Conservation (phyloP, 2,113 vertebrate genomes). For the Morphnarchus princeps region DNA sequence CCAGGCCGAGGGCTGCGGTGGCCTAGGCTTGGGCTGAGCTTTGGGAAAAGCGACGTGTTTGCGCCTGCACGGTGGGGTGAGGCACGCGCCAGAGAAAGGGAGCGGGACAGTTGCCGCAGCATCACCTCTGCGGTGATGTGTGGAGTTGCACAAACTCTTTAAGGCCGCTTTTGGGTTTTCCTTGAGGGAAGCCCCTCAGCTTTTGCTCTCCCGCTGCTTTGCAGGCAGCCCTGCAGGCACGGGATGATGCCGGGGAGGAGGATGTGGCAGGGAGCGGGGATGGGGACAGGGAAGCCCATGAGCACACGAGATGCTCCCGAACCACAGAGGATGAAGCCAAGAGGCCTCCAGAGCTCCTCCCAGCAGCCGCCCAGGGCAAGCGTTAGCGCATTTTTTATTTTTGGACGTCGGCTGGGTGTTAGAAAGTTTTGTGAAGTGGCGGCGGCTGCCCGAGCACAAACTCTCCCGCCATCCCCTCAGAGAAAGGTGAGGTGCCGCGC, state of each 20-base stretch:
- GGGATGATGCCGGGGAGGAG: not conserved
- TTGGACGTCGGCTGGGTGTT: not conserved
- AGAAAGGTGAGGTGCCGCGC: fast-evolving
- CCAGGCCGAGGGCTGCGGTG: fast-evolving
- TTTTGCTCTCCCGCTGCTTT: not conserved
- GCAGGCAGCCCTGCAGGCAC: fast-evolving
- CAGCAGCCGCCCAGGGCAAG: not conserved
- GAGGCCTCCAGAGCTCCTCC: not conserved
- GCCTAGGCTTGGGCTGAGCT: not conserved
- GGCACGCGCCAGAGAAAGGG: not conserved
- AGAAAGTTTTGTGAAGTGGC: not conserved
- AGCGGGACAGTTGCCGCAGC: fast-evolving
- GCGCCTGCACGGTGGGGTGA: fast-evolving
- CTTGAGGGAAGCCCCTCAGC: not conserved
- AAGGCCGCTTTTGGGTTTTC: not conserved
- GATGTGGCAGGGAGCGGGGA: not conserved
- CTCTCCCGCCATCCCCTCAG: not conserved
- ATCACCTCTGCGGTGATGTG: not conserved
- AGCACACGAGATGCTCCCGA: fast-evolving
- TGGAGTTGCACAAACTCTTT: not conserved
- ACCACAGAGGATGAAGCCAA: not conserved
- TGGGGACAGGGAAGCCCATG: not conserved
- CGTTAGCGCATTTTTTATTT: not conserved
- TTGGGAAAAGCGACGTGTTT: not conserved
- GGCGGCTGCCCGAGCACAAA: not conserved